A percentile compares a stretch with the other conserved stretches of the same genome.
Evolutionary conservation across 2,888 invertebrate species (phyloP).

Genomic region (Drosophila diplacantha): DNA sequence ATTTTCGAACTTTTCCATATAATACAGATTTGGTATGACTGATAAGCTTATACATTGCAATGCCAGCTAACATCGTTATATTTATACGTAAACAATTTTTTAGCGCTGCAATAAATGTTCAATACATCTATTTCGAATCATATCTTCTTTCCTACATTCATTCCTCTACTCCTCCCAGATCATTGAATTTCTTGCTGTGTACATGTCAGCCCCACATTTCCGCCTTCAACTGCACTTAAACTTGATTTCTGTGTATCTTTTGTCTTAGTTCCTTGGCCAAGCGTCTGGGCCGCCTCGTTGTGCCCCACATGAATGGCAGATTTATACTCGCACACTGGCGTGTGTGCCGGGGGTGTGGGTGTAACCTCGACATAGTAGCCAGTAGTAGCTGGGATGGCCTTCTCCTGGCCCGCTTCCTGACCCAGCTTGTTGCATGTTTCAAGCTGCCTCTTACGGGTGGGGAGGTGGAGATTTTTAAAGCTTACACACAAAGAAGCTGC

Average conservation of each 20-base stretch:
- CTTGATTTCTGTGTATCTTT: conserved; percentile 57
- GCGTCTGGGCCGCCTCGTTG: conserved; percentile 44
- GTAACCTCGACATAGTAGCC: conserved; percentile 56
- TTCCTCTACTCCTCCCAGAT: not conserved
- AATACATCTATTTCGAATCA: too few species aligned
- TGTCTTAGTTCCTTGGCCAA: conserved; percentile 55
- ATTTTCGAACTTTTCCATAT: too few species aligned
- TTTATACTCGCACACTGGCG: conserved; percentile 29
- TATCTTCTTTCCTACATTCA: too few species aligned
- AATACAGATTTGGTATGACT: too few species aligned
- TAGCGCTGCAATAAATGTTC: too few species aligned
- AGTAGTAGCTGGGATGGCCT: conserved; percentile 30
- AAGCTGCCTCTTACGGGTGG: conserved; percentile 38
- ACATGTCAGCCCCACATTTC: conserved; percentile 35
- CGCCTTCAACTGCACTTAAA: conserved; percentile 61
- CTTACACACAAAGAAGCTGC: conserved; percentile 54
- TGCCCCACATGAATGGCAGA: conserved; percentile 33
- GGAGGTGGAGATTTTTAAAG: conserved; percentile 50
- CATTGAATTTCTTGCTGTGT: not conserved
- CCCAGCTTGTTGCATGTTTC: conserved; percentile 60
- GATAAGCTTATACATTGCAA: too few species aligned
- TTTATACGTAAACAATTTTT: too few species aligned
- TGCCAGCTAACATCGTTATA: too few species aligned
- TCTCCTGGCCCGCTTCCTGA: conserved; percentile 17
- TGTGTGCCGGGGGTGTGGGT: conserved; percentile 23